Base-by-base conservation (phyloP, 2,113 vertebrate genomes). In the Burhinus oedicnemus region DNA sequence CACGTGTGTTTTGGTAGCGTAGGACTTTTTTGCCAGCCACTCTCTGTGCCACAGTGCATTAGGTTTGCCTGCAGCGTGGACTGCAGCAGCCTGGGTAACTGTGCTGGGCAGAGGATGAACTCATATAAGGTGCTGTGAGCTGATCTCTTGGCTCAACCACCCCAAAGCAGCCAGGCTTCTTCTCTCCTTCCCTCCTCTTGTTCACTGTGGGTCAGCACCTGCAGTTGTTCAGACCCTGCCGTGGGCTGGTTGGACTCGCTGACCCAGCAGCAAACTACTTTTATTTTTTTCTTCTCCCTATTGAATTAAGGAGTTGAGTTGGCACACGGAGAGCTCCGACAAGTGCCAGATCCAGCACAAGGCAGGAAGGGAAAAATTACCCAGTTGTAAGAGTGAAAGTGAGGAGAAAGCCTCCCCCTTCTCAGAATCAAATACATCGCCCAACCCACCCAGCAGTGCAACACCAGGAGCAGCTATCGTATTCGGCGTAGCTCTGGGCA, bases 1-100 rank as follows among this genome's bases (percentile, higher is more conserved):
- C 40, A 4, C 2, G 1, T 0, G 1, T 25, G 40, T 22, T 74
- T 49, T 38, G 15, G 52, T n/a, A n/a, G 58, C 9, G 0, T 36
- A 2, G 7, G 30, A 13, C 18, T 36, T 18, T 51, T 27, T 23
- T 47, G 19, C 23, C 26, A 34, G 54, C 26, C 11, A 0, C 23
- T 17, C 32, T 58, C 19, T 15, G 14, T 78, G 38, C 76, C 15
- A 7, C 30, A 16, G 20, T 2, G 7, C 6, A 4, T 26, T 32
- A 40, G 34, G 38, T 62, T 95, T 89, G 30, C 29, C 72, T 21
- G 13, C 49, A 30, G 45, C 22, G 0, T 15, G 29, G 74, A 17
- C 27, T 20, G 44, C 62, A 19, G 8, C 29, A 29, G 36, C 49
- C 49, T 66, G 57, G 71, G 79, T 11, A 38, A 15, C n/a, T 23